Evolutionary conservation across 2,113 vertebrate species (phyloP).

Genomic region (Neogobius melanostomus): DNA sequence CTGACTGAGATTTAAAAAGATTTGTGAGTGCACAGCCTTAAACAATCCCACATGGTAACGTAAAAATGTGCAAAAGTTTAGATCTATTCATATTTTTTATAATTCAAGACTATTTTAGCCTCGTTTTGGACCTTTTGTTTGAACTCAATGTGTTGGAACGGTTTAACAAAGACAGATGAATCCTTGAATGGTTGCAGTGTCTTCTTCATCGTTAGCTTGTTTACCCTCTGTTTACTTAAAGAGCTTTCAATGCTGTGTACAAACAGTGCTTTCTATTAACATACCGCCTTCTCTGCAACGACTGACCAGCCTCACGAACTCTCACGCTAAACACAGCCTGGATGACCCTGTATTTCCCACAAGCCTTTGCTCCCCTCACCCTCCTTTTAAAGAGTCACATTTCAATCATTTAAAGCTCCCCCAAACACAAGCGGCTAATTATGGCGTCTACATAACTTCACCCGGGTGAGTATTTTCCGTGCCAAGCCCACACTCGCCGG

Average conservation of each 20-base stretch:
- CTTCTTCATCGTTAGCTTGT: background rate
- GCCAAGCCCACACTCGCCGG: constrained; percentile 36
- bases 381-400: constrained; percentile 45
- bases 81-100: too few relatives aligned
- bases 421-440: constrained; percentile 62
- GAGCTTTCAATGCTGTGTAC: constrained; percentile 4
- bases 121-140: too few relatives aligned
- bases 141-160: too few relatives aligned
- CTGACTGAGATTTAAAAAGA: too few relatives aligned
- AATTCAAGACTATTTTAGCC: too few relatives aligned
- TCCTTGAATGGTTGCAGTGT: too few relatives aligned
- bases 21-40: too few relatives aligned
- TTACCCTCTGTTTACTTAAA: background rate
- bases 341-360: constrained; percentile 39
- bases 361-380: constrained; percentile 23
- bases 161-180: too few relatives aligned
- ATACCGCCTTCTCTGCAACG: constrained; percentile 33
- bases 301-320: constrained; percentile 24
- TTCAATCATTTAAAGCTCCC: constrained; percentile 56
- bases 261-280: constrained; percentile 18
- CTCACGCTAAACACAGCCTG: constrained; percentile 3
- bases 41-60: too few relatives aligned
- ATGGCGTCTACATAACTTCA: constrained; percentile 58
- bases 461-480: constrained; percentile 59
- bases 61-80: too few relatives aligned